A percentile compares a stretch with the other conserved stretches of the same genome.
These are phyloP conservation scores for Isurus oxyrinchus DNA, from an alignment of 2,113 vertebrate species.

Conservation along the genomic window DNA sequence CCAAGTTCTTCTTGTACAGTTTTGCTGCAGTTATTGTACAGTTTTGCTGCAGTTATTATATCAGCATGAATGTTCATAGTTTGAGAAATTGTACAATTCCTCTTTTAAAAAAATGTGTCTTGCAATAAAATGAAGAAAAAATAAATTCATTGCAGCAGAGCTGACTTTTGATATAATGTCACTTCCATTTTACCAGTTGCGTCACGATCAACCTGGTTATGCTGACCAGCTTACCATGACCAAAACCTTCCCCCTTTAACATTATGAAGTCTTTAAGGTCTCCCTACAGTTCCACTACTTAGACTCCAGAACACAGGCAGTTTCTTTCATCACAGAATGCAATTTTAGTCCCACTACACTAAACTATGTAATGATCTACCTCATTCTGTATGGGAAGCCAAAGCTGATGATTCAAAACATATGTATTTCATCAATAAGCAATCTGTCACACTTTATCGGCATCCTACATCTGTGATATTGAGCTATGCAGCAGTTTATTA, in stretches of 20 bases:
- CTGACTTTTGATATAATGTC: background rate
- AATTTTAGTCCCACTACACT: slow-evolving; percentile 23
- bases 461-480: slow-evolving; percentile 55
- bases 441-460: slow-evolving; percentile 77
- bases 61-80: background rate
- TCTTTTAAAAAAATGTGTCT: background rate
- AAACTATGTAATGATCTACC: slow-evolving; percentile 35
- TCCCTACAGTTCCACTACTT: background rate
- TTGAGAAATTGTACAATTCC: background rate
- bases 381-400: slow-evolving; percentile 28
- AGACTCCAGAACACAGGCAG: background rate
- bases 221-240: background rate
- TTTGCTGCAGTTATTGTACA: background rate
- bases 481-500: slow-evolving; percentile 74
- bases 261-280: slow-evolving; percentile 1
- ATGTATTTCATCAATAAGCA: slow-evolving; percentile 78
- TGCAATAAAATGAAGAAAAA: background rate
- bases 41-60: background rate
- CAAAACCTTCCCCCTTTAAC: background rate
- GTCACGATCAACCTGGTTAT: background rate
- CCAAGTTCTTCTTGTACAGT: background rate
- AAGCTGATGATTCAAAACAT: slow-evolving; percentile 66
- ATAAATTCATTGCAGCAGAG: background rate
- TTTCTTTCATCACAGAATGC: slow-evolving; percentile 35
- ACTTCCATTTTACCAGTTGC: background rate